Evolutionary conservation across 1,140 invertebrate species (phyloP), one percentile per base, ranked within the genome.

Genomic region (Drosophila kohkoa): DNA sequence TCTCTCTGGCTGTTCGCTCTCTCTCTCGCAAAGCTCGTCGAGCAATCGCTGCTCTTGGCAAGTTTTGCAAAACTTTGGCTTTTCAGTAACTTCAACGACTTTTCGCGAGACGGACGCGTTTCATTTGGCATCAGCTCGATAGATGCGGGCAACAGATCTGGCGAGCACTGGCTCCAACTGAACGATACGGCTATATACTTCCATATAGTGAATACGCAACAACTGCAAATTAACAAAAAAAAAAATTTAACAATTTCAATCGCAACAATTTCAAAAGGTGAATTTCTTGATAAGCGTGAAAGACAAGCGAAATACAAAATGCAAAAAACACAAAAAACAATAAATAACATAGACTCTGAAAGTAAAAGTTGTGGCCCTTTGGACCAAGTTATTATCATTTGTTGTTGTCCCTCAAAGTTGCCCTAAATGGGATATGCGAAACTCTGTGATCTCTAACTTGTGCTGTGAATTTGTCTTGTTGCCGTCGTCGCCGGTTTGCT

Each of bases 91-190:
- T 90, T 75, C 58, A 85, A 82, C 81, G 89, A 91, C 81, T 90
- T 91, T 86, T 82, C 75, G 85, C 88, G 88, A 91, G 75, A 73
- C 88, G 81, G 79, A 91, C 89, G 88, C 81, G 83, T 77, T 79
- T 66, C 59, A 55, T 54, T 15, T 45, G 58, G 32, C 16, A 74
- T n/a, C 58, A 46, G 38, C 51, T 65, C 52, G 13, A 60, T 46
- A 60, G 55, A 48, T 69, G 67, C 57, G 52, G 52, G 30, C 30
- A 55, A 55, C 35, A 41, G 35, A 57, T 41, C 54, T 57, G 54
- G 69, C 62, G 51, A 65, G 69, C 48, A 46, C 38, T 48, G 73
- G 73, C 73, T 71, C 52, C 60, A 60, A 76, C 73, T 76, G 59
- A 65, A 65, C 35, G 48, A 76, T 71, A 62, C 73, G 62, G 41